These are phyloP conservation scores for Agrochola lota DNA, from an alignment of 2,888 invertebrate species.

Conservation along the genomic window DNA sequence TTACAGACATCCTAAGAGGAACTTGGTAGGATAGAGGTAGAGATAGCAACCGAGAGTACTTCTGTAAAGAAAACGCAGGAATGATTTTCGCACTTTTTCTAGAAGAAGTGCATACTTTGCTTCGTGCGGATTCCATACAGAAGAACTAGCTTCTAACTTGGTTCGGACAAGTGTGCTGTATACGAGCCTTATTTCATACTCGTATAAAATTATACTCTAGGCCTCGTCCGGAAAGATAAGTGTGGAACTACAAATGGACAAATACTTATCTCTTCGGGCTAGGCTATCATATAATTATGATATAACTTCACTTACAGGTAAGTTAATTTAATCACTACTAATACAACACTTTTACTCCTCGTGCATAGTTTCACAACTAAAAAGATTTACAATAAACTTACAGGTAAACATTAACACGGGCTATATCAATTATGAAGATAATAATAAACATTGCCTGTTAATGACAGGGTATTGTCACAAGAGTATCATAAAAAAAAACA, in stretches of 20 bases:
- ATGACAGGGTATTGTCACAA: background rate
- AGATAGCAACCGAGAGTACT: too few species aligned
- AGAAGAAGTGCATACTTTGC: too few species aligned
- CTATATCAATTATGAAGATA: slow-evolving; percentile 72
- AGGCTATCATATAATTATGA: background rate
- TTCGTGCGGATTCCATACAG: too few species aligned
- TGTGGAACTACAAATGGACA: background rate
- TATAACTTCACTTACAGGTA: background rate
- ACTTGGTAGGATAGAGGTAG: too few species aligned
- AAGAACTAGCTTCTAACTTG: too few species aligned
- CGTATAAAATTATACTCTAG: background rate
- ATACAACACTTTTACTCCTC: too few species aligned
- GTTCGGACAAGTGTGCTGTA: too few species aligned
- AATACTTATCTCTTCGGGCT: background rate
- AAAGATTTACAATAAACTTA: slow-evolving; percentile 66
- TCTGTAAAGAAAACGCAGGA: too few species aligned
- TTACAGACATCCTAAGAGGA: too few species aligned
- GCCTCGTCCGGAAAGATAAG: background rate
- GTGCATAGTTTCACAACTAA: too few species aligned
- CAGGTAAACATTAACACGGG: slow-evolving; percentile 72
- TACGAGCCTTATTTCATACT: too few species aligned
- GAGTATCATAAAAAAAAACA: background rate
- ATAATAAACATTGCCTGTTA: slow-evolving; percentile 43
- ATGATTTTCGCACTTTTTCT: too few species aligned
- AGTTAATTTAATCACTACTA: background rate